Base-by-base conservation (phyloP, 2,888 invertebrate species). In the Lottia gigantea region DNA sequence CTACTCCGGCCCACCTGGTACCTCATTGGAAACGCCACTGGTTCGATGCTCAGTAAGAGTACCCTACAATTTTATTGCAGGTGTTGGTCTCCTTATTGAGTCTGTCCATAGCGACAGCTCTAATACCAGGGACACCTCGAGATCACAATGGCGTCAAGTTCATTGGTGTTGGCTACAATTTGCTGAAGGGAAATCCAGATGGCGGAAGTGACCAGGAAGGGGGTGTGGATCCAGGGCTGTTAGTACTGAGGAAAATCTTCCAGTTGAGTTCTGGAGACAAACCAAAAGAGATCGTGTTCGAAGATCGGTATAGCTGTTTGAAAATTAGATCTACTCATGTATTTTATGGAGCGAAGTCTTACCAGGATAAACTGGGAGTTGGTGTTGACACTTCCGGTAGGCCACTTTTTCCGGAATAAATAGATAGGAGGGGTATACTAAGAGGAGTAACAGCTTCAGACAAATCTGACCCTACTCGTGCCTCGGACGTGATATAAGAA, bases 181-280 rank as follows among this genome's bases (percentile, higher is more conserved):
- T 80, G 7, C 71, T 80, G 46, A 80, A 78, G 47, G 80, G 78
- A 12, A 81, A 81, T 66, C 80, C 80, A 2, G 80, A 81, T 63
- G 80, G 79, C 12, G 78, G 79, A 61, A 71, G 49, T 26, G 71
- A 74, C 68, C 71, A 73, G 0, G 73, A 71, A 16, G 80, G 80
- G 0, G 80, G 80, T 1, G 76, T 78, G 31, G 80, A 81, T 68
- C 79, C 79, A 0, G 80, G 80, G 0, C 72, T 79, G 6, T 68
- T 72, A 1, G 70, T 78, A 25, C 76, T 79, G 2, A 66, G 78
- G 63, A 74, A 74, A 19, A 71, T 81, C 11, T 74, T 79, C 62
- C 74, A 75, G 19, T 46, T 81, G 19, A 71, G 72, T 26, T 62
- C 69, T 8, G 68, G 67, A 15, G 64, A 75, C 62, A 61, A 70